Base-by-base conservation (phyloP, 1,140 invertebrate genomes). In the Ostrea denselamellosa region DNA sequence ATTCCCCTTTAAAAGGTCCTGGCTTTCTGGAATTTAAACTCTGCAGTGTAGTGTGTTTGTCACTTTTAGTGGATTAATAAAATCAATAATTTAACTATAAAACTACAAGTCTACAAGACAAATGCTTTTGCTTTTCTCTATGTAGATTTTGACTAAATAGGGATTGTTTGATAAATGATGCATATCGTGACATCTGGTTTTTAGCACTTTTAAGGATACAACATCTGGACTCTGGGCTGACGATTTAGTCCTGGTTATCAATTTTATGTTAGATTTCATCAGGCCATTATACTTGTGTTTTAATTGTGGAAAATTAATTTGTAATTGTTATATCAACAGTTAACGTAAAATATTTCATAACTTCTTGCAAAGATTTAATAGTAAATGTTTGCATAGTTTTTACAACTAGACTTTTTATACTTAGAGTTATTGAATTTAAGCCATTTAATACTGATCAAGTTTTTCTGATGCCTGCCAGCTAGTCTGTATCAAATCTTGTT, bases 301-400 rank as follows among this genome's bases (percentile, higher is more conserved):
- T 34, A 7, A 77, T 34, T 77, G 68, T 77, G 25, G 8, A 77
- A 77, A 77, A 77, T 77, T 77, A 25, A 77, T 77, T 77, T 77
- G 25, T 28, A 28, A 77, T 77, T 62, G 56, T n/a, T 62, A 2
- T 44, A 44, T 44, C 34, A 44, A 44, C 34, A 44, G 34, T 5
- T 44, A 1, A 5, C 5, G 1, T 44, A 44, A 44, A 44, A 44
- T 44, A 44, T 44, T 44, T 44, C 34, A 44, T 44, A 44, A 44
- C 34, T 44, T 44, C 34, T 44, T 44, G 34, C 34, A 44, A 44
- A 2, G 34, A 44, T 44, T 5, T 44, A 44, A 44, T 44, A 44
- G 34, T 44, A 44, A 44, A 44, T 44, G 5, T 44, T 44, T 44
- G 5, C 34, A 44, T 44, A 44, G 34, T 44, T 44, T 44, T 44